A percentile compares a stretch with the other conserved stretches of the same genome.
phyloP scores from a whole-genome alignment of 2,888 invertebrate genomes.

The Calliphora vomitoria region DNA sequence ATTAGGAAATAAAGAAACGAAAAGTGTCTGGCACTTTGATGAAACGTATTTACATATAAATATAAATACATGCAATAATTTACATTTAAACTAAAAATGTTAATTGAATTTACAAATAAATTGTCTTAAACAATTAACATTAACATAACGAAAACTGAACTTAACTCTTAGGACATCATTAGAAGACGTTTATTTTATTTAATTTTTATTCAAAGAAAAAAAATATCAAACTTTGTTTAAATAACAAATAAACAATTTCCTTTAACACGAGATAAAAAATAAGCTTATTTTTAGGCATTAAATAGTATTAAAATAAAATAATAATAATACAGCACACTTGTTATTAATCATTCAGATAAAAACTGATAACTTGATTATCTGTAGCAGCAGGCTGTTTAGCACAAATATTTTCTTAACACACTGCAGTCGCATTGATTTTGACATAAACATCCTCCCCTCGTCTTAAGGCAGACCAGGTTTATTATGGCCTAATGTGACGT shows the following conservation, averaged over 20 bases:
- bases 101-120: constrained; percentile 53
- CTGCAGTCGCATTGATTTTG: constrained; percentile 50
- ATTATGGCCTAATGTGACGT: constrained; percentile 37
- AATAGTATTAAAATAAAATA: background rate
- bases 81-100: background rate
- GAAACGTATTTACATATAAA: background rate
- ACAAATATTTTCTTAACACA: constrained; percentile 60
- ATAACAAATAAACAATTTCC: constrained; percentile 42
- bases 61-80: background rate
- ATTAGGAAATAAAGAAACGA: constrained; percentile 29
- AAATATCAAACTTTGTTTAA: constrained; percentile 11
- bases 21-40: constrained; percentile 14
- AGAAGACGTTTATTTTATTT: background rate
- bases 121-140: constrained; percentile 30
- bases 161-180: background rate
- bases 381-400: constrained; percentile 16
- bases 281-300: background rate
- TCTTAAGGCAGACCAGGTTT: background rate
- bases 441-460: constrained; percentile 29
- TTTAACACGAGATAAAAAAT: constrained; percentile 16
- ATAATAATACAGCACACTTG: constrained; percentile 24
- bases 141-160: background rate
- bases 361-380: constrained; percentile 58
- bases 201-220: background rate
- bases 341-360: constrained; percentile 56